Base-by-base conservation (phyloP, 2,888 invertebrate species). In the Mythimna lalbum region DNA sequence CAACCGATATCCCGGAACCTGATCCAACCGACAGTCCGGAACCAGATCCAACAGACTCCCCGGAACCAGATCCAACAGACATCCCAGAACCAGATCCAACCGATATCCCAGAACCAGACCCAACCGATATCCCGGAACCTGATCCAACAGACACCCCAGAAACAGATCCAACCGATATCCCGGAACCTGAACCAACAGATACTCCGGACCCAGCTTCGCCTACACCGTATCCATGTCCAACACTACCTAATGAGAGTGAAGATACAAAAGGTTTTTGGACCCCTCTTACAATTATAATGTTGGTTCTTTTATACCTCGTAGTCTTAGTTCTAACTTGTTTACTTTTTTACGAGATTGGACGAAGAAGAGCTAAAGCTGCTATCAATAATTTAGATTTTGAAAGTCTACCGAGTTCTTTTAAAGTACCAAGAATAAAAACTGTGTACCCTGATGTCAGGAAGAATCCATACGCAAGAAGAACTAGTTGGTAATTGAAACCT, bases 221-320 rank as follows among this genome's bases (percentile, higher is more conserved):
- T n/a, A 61, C 78, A 62, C 23, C 36, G 23, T 50, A 56, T 50
- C 63, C 79, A 39, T 60, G 60, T 47, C 81, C 81, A 56, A 56
- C 60, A 43, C 59, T 67, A 60, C 67, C 75, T n/a, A 23, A 47
- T 19, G 56, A 27, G 6, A 39, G 12, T 50, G 9, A 55, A 43
- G 4, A 43, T 27, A 43, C 14, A 3, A 57, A 43, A n/a, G 36
- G 77, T 43, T 85, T 89, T 53, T 86, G 88, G 81, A 86, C 75
- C 12, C 81, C 88, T 1, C 63, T 89, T 5, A 83, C 79, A 14
- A 88, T 89, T 52, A 67, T 82, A 23, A 70, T 84, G 60, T 63
- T 85, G 12, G 78, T 77, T 43, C 36, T 87, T 14, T 53, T 82
- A 52, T 80, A 73, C 21, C 63, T 87, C 9, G 73, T 82, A 61